Evolutionary conservation across 2,113 vertebrate genomes (phyloP), one percentile per base, ranked within the genome.

Genomic region (Takifugu bimaculatus): DNA sequence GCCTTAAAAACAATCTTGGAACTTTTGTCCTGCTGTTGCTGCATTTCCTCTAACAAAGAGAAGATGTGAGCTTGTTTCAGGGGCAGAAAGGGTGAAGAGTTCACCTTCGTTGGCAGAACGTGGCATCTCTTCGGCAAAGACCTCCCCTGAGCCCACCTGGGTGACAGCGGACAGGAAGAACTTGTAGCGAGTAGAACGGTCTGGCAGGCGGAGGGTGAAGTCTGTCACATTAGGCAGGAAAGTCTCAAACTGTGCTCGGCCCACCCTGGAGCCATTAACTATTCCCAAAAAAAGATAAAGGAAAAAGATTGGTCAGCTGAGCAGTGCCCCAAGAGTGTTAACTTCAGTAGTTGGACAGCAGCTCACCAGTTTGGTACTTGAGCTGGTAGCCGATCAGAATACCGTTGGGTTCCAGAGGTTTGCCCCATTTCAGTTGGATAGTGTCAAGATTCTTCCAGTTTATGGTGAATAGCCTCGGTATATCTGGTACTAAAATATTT

Each of bases 341-440:
- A 49, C 3, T 15, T 47, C 50, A 57, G 13, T 28, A 52, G 26
- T 57, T 6, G 50, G 39, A 53, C 5, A 28, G 12, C 11, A 39
- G 14, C 88, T 59, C 88, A 99, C 96, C 93, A 89, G 91, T 87
- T n/a, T 90, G 85, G 53, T 94, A 98, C 44, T 85, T 91, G 26
- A 99, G 92, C 9, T 63, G 92, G 80, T 97, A 99, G 82, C 94
- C 97, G 2, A 87, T 94, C 81, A 98, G 83, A 75, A 95, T 84
- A 48, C 96, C 97, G 3, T 98, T 99, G 56, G 96, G 97, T 72
- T 98, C 94, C 15, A 93, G 86, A 4, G 97, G 97, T 60, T 93
- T 94, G 20, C 93, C 93, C 97, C 97, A 99, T 54, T 97, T 89
- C 78, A 98, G 82, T 70, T 90, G 87, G 84, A 99, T 82, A 26